Percentiles rank a stretch among this genome's conserved stretches.
phyloP scores from a whole-genome alignment of 1,140 invertebrate genomes.

The Trachelipus rathkii region DNA sequence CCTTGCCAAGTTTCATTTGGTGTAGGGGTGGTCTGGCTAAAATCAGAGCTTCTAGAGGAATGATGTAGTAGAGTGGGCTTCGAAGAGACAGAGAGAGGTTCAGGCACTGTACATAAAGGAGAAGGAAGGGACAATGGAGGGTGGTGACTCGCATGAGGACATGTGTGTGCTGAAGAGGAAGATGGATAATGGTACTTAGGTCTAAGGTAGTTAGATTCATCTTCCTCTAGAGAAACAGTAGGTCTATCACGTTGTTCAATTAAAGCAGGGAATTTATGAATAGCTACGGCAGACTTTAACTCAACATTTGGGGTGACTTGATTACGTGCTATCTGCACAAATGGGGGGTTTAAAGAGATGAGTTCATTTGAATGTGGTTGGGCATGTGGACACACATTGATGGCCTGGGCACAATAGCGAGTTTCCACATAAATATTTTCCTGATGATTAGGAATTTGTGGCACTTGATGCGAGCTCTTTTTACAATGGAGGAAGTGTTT shows the following conservation, averaged over 20 bases:
- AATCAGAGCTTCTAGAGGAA: not conserved
- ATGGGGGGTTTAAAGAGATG: slow-evolving; percentile 32
- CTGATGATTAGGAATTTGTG: not conserved
- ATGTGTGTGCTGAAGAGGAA: too few relatives aligned
- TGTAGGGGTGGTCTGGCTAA: not conserved
- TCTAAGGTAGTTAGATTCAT: slow-evolving; percentile 37
- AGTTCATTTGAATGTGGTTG: slow-evolving; percentile 29
- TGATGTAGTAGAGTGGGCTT: not conserved
- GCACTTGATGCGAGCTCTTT: not conserved
- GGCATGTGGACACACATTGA: slow-evolving; percentile 25
- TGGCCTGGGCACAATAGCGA: slow-evolving; percentile 31
- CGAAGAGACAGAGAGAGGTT: not conserved
- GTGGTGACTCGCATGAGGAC: not conserved
- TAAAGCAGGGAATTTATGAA: slow-evolving; percentile 35
- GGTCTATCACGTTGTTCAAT: slow-evolving; percentile 27
- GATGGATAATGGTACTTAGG: slow-evolving; percentile 31
- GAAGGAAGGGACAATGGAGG: not conserved
- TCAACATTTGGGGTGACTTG: slow-evolving; percentile 9
- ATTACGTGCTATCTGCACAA: slow-evolving; percentile 34
- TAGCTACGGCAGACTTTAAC: not conserved
- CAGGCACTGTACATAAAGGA: not conserved
- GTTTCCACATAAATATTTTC: slow-evolving; percentile 41
- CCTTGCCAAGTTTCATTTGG: slow-evolving; percentile 6
- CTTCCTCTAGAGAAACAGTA: slow-evolving; percentile 30
- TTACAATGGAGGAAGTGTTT: not conserved